Evolutionary conservation across 2,888 invertebrate genomes (phyloP).

Genomic region (Dilophus febrilis): DNA sequence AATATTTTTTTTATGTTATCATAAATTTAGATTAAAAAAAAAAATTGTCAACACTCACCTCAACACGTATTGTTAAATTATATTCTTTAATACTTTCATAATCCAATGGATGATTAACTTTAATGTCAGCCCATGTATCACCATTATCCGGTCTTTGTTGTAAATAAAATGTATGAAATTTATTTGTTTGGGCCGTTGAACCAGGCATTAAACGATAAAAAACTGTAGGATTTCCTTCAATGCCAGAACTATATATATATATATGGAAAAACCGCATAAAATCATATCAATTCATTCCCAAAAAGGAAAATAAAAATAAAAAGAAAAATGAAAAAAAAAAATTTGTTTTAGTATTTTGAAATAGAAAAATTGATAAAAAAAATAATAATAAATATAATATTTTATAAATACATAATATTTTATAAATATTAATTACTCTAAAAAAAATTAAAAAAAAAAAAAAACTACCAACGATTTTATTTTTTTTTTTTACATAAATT

Average conservation of each 20-base stretch:
- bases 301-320: slow-evolving; percentile 5
- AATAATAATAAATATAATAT: not conserved
- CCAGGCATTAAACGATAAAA: slow-evolving; percentile 92
- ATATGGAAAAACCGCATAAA: not conserved
- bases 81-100: slow-evolving; percentile 91
- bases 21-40: slow-evolving; percentile 6
- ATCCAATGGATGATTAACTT: slow-evolving; percentile 89
- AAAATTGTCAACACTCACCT: slow-evolving; percentile 53
- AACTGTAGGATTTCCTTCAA: slow-evolving; percentile 89
- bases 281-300: not conserved
- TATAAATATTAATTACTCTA: not conserved
- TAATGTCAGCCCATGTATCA: slow-evolving; percentile 88
- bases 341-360: not conserved
- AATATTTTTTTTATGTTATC: no score
- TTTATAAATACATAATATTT: no score
- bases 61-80: slow-evolving; percentile 87
- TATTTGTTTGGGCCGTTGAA: slow-evolving; percentile 90
- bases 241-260: slow-evolving; percentile 59
- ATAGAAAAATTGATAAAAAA: not conserved
- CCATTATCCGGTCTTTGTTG: slow-evolving; percentile 87
- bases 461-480: no score
- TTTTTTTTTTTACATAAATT: no score
- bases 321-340: slow-evolving; percentile 12
- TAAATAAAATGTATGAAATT: slow-evolving; percentile 86
- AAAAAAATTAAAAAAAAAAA: not conserved